phyloP scores from a whole-genome alignment of 2,113 vertebrate genomes.

The Cavia aperea region DNA sequence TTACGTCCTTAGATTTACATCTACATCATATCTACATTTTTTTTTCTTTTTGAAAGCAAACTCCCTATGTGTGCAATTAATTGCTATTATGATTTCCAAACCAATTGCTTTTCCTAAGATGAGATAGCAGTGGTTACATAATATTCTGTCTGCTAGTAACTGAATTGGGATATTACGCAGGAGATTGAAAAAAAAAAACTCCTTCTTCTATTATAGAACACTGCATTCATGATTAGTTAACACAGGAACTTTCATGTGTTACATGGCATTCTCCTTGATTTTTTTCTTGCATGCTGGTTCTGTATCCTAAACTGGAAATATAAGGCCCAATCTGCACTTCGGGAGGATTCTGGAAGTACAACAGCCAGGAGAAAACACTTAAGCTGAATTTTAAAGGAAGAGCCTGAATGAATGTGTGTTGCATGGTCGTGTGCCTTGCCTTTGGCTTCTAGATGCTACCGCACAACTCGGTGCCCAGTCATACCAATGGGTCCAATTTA shows the following conservation, averaged over 20 bases:
- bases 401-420: background rate
- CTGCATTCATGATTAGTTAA: conserved; percentile 7
- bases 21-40: background rate
- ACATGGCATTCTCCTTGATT: background rate
- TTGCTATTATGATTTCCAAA: conserved; percentile 20
- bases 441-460: background rate
- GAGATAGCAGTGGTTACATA: background rate
- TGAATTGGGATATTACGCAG: background rate
- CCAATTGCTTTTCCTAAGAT: conserved; percentile 11
- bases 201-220: background rate
- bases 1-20: background rate
- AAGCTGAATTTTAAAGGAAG: background rate
- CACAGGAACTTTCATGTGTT: background rate
- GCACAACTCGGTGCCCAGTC: background rate
- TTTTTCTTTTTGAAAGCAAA: background rate
- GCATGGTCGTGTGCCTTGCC: background rate
- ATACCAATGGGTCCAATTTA: background rate
- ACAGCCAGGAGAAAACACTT: background rate
- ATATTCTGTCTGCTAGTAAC: background rate
- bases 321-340: background rate
- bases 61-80: background rate
- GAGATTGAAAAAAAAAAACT: background rate
- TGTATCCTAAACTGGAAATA: background rate
- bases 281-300: background rate
- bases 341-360: background rate